Evolutionary conservation across 2,797 vertebrate genomes (phyloP), one percentile per base, ranked within the genome.

Genomic region (Falco novaeseelandiae): DNA sequence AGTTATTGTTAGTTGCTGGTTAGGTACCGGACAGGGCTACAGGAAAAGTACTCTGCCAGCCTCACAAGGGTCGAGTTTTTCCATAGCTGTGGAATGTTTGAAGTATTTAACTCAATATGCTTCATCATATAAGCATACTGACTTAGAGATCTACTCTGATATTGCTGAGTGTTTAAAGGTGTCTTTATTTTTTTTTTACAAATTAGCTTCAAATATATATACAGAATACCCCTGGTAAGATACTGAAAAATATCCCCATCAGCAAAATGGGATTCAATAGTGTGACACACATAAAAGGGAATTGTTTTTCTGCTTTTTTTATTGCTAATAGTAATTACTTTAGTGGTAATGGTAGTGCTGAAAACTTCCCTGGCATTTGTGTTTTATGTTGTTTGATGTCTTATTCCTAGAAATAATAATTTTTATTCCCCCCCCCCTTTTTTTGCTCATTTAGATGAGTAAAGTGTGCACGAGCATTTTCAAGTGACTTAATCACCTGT

Each of bases 401-500:
- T 62, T 76, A 44, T 19, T 58, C 40, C 40, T 58, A 57, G 71
- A 76, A 74, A 42, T 59, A 69, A 48, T 36, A 32, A 29, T 13
- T 2, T 36, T 66, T 58, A n/a, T 83, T 72, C 63, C 54, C 9
- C 1, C 2, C 6, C 1, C 6, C 3, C 18, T 3, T 23, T 62
- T 73, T 51, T 73, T 51, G 20, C 38, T 55, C 32, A 70, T 89
- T 74, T 83, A 59, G 26, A 73, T 29, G 6, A 51, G 8, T 44
- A 30, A 46, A 84, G 36, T 1, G 1, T 29, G 26, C 59, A 51
- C 12, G 30, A 70, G 42, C 27, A 77, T 42, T 71, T 92, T 51
- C 21, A 83, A 89, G 73, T 32, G 55, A 80, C 74, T 82, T 65
- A 36, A 83, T 72, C 22, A 69, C 67, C 29, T 55, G 46, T 26